Conservation (phyloP, 1,140 invertebrate species). For the Tetramorium parvispinum region DNA sequence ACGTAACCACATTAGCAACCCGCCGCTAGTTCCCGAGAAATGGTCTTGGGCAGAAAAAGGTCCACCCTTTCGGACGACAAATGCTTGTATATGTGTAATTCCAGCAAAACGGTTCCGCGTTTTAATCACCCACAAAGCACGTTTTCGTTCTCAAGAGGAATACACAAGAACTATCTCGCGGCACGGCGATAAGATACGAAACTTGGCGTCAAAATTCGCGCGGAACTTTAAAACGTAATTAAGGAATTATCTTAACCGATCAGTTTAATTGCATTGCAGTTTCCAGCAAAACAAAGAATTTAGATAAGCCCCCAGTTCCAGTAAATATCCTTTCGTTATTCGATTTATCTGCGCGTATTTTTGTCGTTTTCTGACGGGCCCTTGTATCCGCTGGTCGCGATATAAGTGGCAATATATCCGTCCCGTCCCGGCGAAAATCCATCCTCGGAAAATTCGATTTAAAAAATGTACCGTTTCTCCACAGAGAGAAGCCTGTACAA, state of each 20-base stretch:
- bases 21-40: constrained; percentile 44
- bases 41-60: constrained; percentile 29
- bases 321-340: neutral
- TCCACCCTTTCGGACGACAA: constrained; percentile 46
- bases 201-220: neutral
- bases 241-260: constrained; percentile 5
- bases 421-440: constrained; percentile 17
- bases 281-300: neutral
- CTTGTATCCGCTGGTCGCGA: neutral
- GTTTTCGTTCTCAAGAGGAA: constrained; percentile 19
- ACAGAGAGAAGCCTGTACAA: neutral
- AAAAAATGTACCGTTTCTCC: constrained; percentile 23
- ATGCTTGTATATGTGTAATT: constrained; percentile 48
- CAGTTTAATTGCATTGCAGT: neutral
- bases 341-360: neutral
- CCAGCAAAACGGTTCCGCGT: constrained; percentile 39
- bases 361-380: neutral
- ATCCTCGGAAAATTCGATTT: constrained; percentile 53
- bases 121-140: constrained; percentile 41
- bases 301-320: neutral
- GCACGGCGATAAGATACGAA: neutral
- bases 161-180: neutral
- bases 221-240: constrained; percentile 10
- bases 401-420: constrained; percentile 47
- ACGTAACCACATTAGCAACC: constrained; percentile 60